phyloP scores from a whole-genome alignment of 2,797 vertebrate genomes.

The Macrochelys suwanniensis region DNA sequence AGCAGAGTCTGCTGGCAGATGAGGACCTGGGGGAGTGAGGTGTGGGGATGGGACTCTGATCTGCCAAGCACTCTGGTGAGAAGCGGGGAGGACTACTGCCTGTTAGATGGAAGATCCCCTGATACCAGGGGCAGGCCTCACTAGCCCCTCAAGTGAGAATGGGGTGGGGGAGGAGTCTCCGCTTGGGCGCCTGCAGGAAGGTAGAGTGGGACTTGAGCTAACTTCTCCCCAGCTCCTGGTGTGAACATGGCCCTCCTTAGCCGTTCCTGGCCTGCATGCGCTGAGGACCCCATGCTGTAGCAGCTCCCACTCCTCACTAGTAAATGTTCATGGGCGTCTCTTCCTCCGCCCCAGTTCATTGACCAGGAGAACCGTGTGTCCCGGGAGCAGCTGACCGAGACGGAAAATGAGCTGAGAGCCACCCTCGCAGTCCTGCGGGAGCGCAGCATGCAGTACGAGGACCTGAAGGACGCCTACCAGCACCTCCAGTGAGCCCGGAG shows the following conservation, averaged over 20 bases:
- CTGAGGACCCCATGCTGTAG: neutral
- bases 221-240: neutral
- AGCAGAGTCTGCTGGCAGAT: too few species aligned
- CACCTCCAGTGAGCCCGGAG: slow-evolving; percentile 82
- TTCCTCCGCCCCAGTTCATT: slow-evolving; percentile 85
- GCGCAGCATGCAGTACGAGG: slow-evolving; percentile 86
- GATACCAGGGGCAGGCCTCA: neutral
- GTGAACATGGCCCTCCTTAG: neutral
- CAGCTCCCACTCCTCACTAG: neutral
- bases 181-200: neutral
- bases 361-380: slow-evolving; percentile 89
- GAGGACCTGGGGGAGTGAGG: neutral
- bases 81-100: neutral
- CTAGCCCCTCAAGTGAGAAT: neutral
- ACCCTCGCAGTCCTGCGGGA: slow-evolving; percentile 86
- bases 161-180: neutral
- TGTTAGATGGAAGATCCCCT: neutral
- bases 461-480: slow-evolving; percentile 84
- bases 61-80: neutral
- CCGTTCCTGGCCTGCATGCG: neutral
- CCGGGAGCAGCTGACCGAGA: slow-evolving; percentile 87
- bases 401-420: slow-evolving; percentile 83
- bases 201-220: neutral
- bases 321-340: fast-evolving
- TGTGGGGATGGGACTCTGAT: too few species aligned